Conservation (phyloP, 2,888 invertebrate species). For the Drosophila incognita region DNA sequence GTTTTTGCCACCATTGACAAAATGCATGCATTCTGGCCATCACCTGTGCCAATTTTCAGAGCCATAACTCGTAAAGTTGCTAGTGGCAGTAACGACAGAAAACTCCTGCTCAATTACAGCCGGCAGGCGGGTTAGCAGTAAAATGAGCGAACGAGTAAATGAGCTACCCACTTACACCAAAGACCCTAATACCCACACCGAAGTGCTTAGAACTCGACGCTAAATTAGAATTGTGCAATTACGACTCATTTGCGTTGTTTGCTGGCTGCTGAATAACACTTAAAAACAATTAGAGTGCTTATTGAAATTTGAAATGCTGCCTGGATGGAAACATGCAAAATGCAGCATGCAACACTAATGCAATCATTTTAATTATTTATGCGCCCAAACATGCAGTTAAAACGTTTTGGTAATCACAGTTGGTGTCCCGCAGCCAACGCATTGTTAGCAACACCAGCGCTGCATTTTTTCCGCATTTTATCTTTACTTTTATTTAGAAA, state of each 20-base stretch:
- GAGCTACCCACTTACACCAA: constrained; percentile 29
- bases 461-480: background rate
- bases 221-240: constrained; percentile 80
- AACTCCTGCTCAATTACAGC: constrained; percentile 46
- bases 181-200: constrained; percentile 6
- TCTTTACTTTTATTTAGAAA: background rate
- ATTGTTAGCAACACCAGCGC: constrained; percentile 7
- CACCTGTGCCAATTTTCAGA: constrained; percentile 35
- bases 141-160: constrained; percentile 41
- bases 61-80: constrained; percentile 45
- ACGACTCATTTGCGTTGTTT: constrained; percentile 69
- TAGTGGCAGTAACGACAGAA: constrained; percentile 11
- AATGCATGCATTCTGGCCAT: constrained; percentile 12
- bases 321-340: constrained; percentile 37
- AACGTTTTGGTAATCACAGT: constrained; percentile 58
- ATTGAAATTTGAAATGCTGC: constrained; percentile 68
- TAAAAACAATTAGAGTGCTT: constrained; percentile 78
- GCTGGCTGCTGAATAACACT: constrained; percentile 65
- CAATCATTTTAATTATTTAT: constrained; percentile 70
- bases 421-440: constrained; percentile 5
- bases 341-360: constrained; percentile 66
- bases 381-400: constrained; percentile 62
- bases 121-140: constrained; percentile 18
- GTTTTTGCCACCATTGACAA: background rate
- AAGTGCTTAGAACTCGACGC: constrained; percentile 68